Percentiles rank a stretch among this genome's conserved stretches.
phyloP scores from a whole-genome alignment of 92 coral and sea anemone genomes.

The Palythoa heliodiscus region DNA sequence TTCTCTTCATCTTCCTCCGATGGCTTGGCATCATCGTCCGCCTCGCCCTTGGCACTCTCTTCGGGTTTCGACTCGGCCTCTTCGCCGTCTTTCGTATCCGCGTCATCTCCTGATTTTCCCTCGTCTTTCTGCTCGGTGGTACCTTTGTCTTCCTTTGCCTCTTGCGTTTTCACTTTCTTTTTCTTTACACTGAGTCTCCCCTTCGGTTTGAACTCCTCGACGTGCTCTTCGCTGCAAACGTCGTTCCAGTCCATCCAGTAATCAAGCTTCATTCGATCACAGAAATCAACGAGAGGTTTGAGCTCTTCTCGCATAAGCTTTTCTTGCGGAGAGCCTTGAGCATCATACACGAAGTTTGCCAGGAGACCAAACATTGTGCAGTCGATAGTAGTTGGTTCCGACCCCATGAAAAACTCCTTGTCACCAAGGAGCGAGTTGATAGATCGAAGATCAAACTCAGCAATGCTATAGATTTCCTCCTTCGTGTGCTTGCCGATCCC shows the following conservation, averaged over 20 bases:
- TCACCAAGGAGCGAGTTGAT: constrained; percentile 78
- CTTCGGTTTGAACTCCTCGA: constrained; percentile 86
- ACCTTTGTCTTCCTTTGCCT: constrained; percentile 51
- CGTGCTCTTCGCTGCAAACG: constrained; percentile 86
- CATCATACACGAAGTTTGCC: constrained; percentile 86
- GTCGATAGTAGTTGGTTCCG: constrained; percentile 88
- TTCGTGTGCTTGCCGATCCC: constrained; percentile 95
- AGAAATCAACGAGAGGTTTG: constrained; percentile 83
- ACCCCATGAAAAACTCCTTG: constrained; percentile 95
- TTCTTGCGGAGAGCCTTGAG: constrained; percentile 88
- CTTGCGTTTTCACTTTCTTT: constrained; percentile 67
- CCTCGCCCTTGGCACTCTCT: constrained; percentile 45
- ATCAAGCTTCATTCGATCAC: constrained; percentile 92
- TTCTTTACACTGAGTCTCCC: constrained; percentile 79
- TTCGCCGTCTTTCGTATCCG: constrained; percentile 54
- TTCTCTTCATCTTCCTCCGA: constrained; percentile 56
- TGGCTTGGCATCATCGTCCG: constrained; percentile 48
- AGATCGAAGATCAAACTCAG: constrained; percentile 89
- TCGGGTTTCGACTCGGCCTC: constrained; percentile 49
- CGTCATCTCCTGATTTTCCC: constrained; percentile 55
- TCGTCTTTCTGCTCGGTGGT: constrained; percentile 62
- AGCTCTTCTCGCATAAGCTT: constrained; percentile 83
- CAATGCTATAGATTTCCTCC: constrained; percentile 93
- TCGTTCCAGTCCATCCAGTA: constrained; percentile 96
- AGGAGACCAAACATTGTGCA: constrained; percentile 95